These are phyloP conservation scores for Nebria ingens DNA, from an alignment of 1,140 invertebrate species.

Conservation along the genomic window DNA sequence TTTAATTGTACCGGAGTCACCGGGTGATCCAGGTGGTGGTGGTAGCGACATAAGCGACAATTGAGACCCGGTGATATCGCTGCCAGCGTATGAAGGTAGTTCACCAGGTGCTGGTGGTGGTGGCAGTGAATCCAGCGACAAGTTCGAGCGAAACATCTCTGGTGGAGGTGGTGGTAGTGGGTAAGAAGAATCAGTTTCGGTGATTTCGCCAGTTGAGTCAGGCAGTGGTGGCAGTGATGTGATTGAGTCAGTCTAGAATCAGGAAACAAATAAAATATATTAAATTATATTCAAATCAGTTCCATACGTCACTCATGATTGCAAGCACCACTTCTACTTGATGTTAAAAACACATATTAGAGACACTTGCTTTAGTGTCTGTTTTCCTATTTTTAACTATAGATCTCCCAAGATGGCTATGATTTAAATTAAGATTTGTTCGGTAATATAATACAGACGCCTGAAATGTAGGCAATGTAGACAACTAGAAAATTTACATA, in stretches of 20 bases:
- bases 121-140: constrained; percentile 62
- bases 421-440: too few relatives aligned
- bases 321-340: too few relatives aligned
- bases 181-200: constrained; percentile 23
- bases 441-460: too few relatives aligned
- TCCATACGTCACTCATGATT: too few relatives aligned
- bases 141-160: constrained; percentile 59
- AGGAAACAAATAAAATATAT: constrained; percentile 13
- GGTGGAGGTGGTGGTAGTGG: constrained; percentile 50
- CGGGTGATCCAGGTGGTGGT: constrained; percentile 44
- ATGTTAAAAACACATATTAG: too few relatives aligned
- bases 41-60: constrained; percentile 54
- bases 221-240: constrained; percentile 44
- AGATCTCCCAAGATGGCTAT: too few relatives aligned
- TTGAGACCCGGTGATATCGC: constrained; percentile 55
- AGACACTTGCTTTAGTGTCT: too few relatives aligned
- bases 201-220: constrained; percentile 34
- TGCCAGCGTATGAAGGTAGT: constrained; percentile 41
- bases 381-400: too few relatives aligned
- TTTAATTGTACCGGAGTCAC: constrained; percentile 38
- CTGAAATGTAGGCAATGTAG: too few relatives aligned
- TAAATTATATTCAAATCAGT: constrained; percentile 5
- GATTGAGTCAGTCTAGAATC: constrained; percentile 40
- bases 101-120: constrained; percentile 64
- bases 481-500: too few relatives aligned